These are phyloP conservation scores for Apteryx mantelli DNA, from an alignment of 2,113 vertebrate genomes.

Conservation along the genomic window DNA sequence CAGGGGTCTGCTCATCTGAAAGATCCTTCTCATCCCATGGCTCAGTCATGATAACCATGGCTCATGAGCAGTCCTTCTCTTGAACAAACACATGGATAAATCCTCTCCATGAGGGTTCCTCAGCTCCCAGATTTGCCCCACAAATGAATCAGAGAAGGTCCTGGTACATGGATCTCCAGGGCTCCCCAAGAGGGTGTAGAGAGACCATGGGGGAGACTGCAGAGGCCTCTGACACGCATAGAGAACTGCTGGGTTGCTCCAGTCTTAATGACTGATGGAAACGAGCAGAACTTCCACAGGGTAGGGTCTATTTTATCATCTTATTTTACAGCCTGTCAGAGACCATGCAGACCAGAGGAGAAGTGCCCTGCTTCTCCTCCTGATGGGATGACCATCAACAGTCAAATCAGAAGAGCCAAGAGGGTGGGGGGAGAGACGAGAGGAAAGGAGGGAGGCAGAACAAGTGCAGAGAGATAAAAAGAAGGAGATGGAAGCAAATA, in stretches of 20 bases:
- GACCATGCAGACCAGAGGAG: background rate
- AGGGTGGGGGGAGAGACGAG: background rate
- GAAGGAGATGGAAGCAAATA: constrained; percentile 59
- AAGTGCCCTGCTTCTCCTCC: background rate
- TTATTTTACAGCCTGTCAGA: background rate
- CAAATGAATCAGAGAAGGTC: background rate
- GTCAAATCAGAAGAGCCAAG: background rate
- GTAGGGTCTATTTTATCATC: background rate
- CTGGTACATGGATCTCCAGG: background rate
- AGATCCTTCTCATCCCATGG: background rate
- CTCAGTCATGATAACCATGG: background rate
- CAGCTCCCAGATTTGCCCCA: background rate
- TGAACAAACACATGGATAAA: background rate
- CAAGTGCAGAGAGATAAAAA: constrained; percentile 15
- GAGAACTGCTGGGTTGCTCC: background rate
- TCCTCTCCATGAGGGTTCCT: background rate
- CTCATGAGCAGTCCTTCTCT: background rate
- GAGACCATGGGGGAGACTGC: background rate
- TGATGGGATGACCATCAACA: background rate
- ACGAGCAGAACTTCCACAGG: background rate
- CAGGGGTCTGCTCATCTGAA: background rate
- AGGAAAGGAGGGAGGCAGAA: background rate
- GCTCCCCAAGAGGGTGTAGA: background rate
- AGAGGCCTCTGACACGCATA: background rate
- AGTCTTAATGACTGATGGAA: background rate